Conservation (phyloP, 1,140 invertebrate species). For the Meloidogyne floridensis region DNA sequence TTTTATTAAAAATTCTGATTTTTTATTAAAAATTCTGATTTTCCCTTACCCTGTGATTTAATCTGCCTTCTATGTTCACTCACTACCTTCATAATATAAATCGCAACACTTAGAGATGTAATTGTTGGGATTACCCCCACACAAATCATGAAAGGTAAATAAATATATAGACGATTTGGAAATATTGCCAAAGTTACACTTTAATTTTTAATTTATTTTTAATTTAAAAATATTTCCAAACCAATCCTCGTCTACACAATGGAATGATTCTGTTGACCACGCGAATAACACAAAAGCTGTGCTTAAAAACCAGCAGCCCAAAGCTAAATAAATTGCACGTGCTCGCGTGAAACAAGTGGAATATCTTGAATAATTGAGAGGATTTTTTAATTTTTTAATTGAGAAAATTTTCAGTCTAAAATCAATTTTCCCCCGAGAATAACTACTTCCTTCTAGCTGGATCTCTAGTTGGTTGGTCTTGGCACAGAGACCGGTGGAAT, state of each 20-base stretch:
- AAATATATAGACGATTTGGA: conserved; percentile 50
- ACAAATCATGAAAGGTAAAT: conserved; percentile 51
- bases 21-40: neutral
- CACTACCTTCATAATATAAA: conserved; percentile 55
- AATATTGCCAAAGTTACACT: conserved; percentile 52
- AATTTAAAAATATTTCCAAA: neutral
- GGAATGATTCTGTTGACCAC: conserved; percentile 54
- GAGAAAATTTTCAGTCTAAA: neutral
- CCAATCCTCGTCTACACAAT: conserved; percentile 52
- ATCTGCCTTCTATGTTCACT: conserved; percentile 49
- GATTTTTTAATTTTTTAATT: neutral
- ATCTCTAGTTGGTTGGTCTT: too few species aligned
- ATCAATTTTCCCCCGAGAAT: too few species aligned
- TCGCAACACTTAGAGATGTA: conserved; percentile 55
- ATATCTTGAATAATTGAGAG: conserved; percentile 36
- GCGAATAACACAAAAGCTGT: conserved; percentile 50
- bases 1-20: neutral
- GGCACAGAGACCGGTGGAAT: too few species aligned
- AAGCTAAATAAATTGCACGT: conserved; percentile 27
- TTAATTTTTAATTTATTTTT: conserved; percentile 3
- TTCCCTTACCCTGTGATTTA: conserved; percentile 40
- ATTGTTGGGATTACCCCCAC: conserved; percentile 56
- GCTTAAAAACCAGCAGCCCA: conserved; percentile 39
- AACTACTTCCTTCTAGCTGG: too few species aligned
- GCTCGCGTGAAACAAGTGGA: conserved; percentile 43